These are phyloP conservation scores for Zingel zingel DNA, from an alignment of 2,113 vertebrate species.

Conservation along the genomic window DNA sequence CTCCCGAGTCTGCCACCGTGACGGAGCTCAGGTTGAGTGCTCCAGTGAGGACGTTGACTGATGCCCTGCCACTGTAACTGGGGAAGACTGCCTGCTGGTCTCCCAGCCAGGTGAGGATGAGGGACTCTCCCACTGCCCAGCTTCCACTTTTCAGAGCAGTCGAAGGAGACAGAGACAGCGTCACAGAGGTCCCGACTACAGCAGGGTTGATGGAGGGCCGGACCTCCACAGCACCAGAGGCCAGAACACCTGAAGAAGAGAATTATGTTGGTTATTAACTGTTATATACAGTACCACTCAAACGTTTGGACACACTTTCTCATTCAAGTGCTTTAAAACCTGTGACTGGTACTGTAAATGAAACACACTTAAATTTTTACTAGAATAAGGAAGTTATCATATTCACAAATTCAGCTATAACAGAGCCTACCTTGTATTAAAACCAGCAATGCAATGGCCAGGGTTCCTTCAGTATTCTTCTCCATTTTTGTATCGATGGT, in stretches of 20 bases:
- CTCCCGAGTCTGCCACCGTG: conserved; percentile 62
- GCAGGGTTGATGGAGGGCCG: conserved; percentile 62
- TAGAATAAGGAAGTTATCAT: background rate
- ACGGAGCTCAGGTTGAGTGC: conserved; percentile 62
- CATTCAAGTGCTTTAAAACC: too few species aligned
- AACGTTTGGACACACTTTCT: background rate
- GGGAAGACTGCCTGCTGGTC: conserved; percentile 33
- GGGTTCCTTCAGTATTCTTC: conserved; percentile 22
- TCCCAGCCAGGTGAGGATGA: conserved; percentile 61
- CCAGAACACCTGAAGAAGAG: conserved; percentile 25
- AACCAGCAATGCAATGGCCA: conserved; percentile 24
- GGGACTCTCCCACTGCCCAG: conserved; percentile 54
- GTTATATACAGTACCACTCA: background rate
- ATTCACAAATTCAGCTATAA: background rate
- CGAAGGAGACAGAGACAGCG: conserved; percentile 49
- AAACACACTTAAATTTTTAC: background rate
- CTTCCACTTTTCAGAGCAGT: conserved; percentile 30
- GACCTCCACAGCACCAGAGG: conserved; percentile 48
- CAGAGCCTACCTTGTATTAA: conserved; percentile 46
- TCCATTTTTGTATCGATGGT: conserved; percentile 47
- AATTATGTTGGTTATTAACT: background rate
- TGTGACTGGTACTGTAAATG: background rate
- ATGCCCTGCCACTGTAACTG: conserved; percentile 46
- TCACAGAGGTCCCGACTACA: conserved; percentile 51
- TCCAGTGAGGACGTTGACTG: conserved; percentile 53